Base-by-base conservation (phyloP, 2,113 vertebrate species). In the Nettapus auritus region DNA sequence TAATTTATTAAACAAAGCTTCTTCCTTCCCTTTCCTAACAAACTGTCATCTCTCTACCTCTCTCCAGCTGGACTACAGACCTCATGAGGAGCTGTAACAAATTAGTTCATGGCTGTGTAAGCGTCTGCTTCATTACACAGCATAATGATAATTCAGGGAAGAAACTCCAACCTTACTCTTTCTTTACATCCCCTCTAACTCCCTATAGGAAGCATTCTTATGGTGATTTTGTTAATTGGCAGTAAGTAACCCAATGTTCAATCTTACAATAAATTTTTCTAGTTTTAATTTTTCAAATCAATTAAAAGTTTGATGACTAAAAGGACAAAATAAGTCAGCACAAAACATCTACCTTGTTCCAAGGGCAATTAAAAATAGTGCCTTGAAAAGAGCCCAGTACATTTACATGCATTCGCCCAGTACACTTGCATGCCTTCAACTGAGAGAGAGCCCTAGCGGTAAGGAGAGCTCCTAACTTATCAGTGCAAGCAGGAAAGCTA, bases 61-160 rank as follows among this genome's bases (percentile, higher is more conserved):
- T 94, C 87, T 94, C 87, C 86, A 97, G 89, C 89, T 90, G 89
- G 92, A 95, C 74, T 82, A 66, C 89, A 90, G 89, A 96, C 87
- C 95, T 97, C 96, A 89, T 82, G 97, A 97, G 97, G 68, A 97
- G 91, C 76, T 62, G 73, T 64, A 91, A 91, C 84, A 96, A 97
- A 97, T 97, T 96, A 96, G 80, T 96, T 93, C 94, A 92, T 86
- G 95, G 94, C 90, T 95, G 82, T 94, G 85, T 95, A 96, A 96
- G 90, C 94, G 95, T 95, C 96, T 96, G 96, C 95, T 97, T 97
- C 97, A 96, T 97, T 97, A 96, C 79, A 88, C 93, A 94, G 73
- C 29, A 63, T 89, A 95, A 93, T 88, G 88, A 90, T 93, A 96
- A 97, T 83, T 94, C 91, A 91, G 77, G 60, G 66, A 90, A 94